Evolutionary conservation across 2,113 vertebrate species (phyloP), one percentile per base, ranked within the genome.

Genomic region (Campylorhamphus procurvoides): DNA sequence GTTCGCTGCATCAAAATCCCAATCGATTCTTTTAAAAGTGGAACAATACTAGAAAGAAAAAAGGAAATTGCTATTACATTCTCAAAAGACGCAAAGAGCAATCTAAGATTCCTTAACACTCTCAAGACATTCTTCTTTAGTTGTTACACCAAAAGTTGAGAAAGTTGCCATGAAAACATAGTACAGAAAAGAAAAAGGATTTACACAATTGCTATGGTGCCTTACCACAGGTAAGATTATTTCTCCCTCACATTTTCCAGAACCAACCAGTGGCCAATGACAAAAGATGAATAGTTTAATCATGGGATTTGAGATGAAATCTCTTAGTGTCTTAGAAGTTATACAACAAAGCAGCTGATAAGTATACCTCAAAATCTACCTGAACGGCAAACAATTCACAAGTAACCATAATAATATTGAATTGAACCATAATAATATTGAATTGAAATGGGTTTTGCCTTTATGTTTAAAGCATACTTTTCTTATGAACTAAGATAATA

Each of bases 1-100:
- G 99, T 99, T 75, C 99, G 97, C 97, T 99, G 99, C 99, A 99
- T 99, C 96, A 99, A 95, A 97, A 99, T 99, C 63, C 99, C 99
- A 76, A 99, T 98, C 75, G 99, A 99, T 82, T 99, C 98, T 96
- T 90, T 99, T 93, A 99, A 95, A 91, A 99, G 98, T 15, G 99
- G 99, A 95, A 99, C 98, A 94, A 99, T 99, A 89, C 99, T 99
- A 96, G 50, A 86, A 93, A 82, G 56, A 90, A 95, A 64, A 62
- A 92, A 90, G 31, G 58, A 62, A 75, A 55, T 53, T 87, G 90
- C 64, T 83, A 44, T 7, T n/a, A 64, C 8, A 44, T 68, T 71
- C 79, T 79, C 40, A 89, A 39, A 93, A 71, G 28, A 42, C 39
- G 19, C 28, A 83, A 76, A 66, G 66, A 83, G 39, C 20, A 95